phyloP scores from a whole-genome alignment of 2,113 vertebrate species.

The Vimba vimba region DNA sequence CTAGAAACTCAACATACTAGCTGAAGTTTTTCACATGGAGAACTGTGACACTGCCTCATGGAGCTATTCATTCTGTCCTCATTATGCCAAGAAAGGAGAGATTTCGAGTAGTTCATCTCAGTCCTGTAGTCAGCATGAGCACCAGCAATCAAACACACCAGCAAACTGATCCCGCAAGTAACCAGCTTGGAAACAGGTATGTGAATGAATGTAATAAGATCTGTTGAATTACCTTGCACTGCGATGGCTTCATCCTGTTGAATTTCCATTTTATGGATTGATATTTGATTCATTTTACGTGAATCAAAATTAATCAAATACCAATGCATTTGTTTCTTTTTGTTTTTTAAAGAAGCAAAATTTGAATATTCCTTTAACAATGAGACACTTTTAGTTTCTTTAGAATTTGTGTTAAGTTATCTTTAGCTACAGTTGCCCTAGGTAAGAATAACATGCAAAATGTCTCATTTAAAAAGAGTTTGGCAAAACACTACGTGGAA shows the following conservation, averaged over 20 bases:
- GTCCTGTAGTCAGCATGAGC: constrained; percentile 47
- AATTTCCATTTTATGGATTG: background rate
- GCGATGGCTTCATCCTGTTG: background rate
- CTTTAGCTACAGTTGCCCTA: background rate
- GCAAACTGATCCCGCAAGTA: constrained; percentile 21
- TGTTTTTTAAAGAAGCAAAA: no score
- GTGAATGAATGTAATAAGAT: background rate
- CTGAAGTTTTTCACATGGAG: background rate
- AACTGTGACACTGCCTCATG: constrained; percentile 37
- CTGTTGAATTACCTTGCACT: background rate
- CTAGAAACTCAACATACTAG: background rate
- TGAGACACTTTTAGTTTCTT: background rate
- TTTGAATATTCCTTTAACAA: background rate
- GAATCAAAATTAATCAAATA: background rate
- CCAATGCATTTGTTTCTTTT: background rate
- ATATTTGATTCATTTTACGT: background rate
- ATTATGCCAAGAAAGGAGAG: constrained; percentile 27
- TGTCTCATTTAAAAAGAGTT: constrained; percentile 17
- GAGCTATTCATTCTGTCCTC: constrained; percentile 15
- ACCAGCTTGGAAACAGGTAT: constrained; percentile 54
- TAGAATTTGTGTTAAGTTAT: background rate
- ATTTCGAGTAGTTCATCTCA: constrained; percentile 27
- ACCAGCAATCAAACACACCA: constrained; percentile 12
- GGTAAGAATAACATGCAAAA: background rate
- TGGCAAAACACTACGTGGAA: constrained; percentile 9